Percentiles rank a stretch among this genome's conserved stretches.
Conservation (phyloP, 1,140 invertebrate genomes). For the Aleiodes sp. region DNA sequence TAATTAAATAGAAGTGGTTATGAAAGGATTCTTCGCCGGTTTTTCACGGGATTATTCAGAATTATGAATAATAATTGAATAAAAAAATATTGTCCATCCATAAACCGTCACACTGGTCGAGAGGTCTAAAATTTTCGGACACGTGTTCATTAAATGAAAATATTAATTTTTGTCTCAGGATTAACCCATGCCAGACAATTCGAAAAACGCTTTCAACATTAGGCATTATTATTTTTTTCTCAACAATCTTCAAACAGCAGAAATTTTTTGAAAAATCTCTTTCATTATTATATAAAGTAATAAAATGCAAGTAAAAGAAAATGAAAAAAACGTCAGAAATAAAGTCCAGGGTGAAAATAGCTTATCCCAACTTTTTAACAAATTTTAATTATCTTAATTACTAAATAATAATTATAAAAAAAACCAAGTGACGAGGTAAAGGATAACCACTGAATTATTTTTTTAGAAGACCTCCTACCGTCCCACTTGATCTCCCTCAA, state of each 20-base stretch:
- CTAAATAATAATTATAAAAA: conserved; percentile 4
- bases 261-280: background rate
- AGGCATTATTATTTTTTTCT: too few relatives aligned
- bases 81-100: conserved; percentile 23
- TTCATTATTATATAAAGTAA: background rate
- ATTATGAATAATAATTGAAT: conserved; percentile 2
- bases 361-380: background rate
- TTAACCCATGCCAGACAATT: too few relatives aligned
- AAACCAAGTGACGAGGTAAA: conserved; percentile 17
- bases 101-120: conserved; percentile 28
- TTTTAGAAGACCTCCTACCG: conserved; percentile 29
- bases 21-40: background rate
- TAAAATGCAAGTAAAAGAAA: too few relatives aligned
- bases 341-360: conserved; percentile 4
- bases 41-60: background rate
- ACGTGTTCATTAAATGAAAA: conserved; percentile 26
- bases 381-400: conserved; percentile 16
- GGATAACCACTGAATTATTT: conserved; percentile 17
- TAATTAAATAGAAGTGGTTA: too few relatives aligned
- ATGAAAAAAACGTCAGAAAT: too few relatives aligned
- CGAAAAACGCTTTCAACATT: too few relatives aligned
- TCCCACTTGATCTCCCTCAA: conserved; percentile 29
- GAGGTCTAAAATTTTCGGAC: conserved; percentile 31
- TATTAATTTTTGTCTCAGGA: background rate
- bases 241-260: too few relatives aligned